A percentile compares a stretch with the other conserved stretches of the same genome.
phyloP scores from a whole-genome alignment of 2,888 invertebrate genomes.

The Sinopyrophorus schimmeli region DNA sequence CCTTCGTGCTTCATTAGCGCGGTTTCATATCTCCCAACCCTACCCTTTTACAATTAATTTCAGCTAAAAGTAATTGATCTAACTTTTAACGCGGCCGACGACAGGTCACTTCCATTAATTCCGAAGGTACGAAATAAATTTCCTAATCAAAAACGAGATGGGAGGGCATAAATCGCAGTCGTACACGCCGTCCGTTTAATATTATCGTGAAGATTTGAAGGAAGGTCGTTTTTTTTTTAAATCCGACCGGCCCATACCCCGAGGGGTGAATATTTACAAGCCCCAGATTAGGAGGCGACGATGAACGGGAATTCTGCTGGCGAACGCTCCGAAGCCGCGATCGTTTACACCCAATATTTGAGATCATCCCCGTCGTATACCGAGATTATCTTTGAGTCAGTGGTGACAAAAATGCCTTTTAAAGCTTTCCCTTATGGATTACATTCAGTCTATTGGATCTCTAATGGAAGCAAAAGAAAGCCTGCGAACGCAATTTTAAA shows the following conservation, averaged over 20 bases:
- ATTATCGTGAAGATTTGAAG: conserved; percentile 20
- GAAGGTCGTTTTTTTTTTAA: conserved; percentile 25
- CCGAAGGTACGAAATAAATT: background rate
- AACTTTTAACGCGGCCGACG: conserved; percentile 1
- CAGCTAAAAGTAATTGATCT: conserved; percentile 10
- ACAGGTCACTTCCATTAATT: conserved; percentile 1
- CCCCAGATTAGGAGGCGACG: conserved; percentile 34
- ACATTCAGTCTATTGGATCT: conserved; percentile 13
- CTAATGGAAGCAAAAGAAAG: conserved; percentile 11
- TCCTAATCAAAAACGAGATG: background rate
- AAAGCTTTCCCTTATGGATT: conserved; percentile 15
- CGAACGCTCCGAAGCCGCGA: conserved; percentile 31
- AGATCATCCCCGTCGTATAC: conserved; percentile 33
- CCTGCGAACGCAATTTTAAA: background rate
- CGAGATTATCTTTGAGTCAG: conserved; percentile 28
- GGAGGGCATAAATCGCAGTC: conserved; percentile 1
- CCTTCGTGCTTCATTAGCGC: conserved; percentile 13
- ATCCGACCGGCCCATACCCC: conserved; percentile 31
- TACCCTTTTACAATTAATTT: conserved; percentile 10
- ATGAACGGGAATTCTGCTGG: conserved; percentile 23
- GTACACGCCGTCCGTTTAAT: conserved; percentile 8
- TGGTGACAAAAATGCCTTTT: conserved; percentile 22
- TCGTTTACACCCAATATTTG: conserved; percentile 38
- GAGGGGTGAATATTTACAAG: conserved; percentile 42
- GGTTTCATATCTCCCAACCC: conserved; percentile 5